Conservation (phyloP, 2,888 invertebrate genomes). For the Drosophila tripunctata region DNA sequence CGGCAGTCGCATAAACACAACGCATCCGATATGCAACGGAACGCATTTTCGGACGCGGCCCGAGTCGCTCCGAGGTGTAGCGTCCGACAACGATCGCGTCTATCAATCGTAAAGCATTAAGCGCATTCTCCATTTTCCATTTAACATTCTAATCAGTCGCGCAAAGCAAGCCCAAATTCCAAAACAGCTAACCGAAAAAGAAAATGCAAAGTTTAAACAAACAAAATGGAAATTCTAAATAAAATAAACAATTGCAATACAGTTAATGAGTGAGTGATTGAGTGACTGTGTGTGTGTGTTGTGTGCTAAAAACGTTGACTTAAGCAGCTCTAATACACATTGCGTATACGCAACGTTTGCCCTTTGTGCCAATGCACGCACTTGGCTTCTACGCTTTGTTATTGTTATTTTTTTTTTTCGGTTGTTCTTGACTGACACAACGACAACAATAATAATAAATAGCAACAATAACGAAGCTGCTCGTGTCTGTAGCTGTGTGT, state of each 20-base stretch:
- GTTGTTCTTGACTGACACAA: constrained; percentile 61
- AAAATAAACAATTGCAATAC: background rate
- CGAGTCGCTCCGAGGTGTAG: constrained; percentile 85
- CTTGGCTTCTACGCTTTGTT: constrained; percentile 54
- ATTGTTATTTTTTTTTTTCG: constrained; percentile 67
- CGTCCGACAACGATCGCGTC: constrained; percentile 85
- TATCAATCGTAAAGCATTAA: constrained; percentile 83
- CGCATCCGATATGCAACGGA: constrained; percentile 85
- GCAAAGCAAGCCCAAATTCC: constrained; percentile 38
- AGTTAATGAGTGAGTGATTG: background rate
- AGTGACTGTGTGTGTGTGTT: constrained; percentile 9
- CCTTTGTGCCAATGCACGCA: constrained; percentile 59
- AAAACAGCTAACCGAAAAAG: constrained; percentile 23
- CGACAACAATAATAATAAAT: constrained; percentile 24
- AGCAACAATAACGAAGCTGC: constrained; percentile 50
- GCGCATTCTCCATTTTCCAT: constrained; percentile 77
- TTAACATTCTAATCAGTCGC: constrained; percentile 60
- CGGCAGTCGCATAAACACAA: constrained; percentile 85
- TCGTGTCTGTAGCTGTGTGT: constrained; percentile 19
- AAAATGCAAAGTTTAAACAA: constrained; percentile 9
- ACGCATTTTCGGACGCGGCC: constrained; percentile 85
- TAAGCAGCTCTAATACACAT: constrained; percentile 43
- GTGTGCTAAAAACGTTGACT: background rate
- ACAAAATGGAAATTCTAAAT: background rate
- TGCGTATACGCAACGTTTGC: constrained; percentile 68